phyloP scores from a whole-genome alignment of 2,888 invertebrate species.

The Chaitophorus viminalis region DNA sequence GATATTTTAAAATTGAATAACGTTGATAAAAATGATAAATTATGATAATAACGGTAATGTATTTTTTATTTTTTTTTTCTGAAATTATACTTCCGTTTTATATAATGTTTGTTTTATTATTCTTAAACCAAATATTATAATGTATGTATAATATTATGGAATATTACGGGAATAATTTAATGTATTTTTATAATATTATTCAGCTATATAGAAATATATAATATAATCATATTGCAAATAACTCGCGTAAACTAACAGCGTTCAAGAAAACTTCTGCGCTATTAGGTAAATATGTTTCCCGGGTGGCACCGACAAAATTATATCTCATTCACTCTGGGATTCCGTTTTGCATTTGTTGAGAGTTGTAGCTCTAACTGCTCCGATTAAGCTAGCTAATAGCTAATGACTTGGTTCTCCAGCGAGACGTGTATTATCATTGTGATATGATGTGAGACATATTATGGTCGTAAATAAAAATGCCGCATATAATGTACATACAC shows the following conservation, averaged over 20 bases:
- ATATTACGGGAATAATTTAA: neutral
- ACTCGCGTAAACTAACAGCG: neutral
- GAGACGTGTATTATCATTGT: too few species aligned
- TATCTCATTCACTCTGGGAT: neutral
- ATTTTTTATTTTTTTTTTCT: too few species aligned
- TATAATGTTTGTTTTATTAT: too few species aligned
- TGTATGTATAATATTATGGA: too few species aligned
- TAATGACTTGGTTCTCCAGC: neutral
- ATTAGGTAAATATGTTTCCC: conserved; percentile 31
- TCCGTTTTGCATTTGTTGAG: conserved; percentile 1
- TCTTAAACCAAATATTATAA: too few species aligned
- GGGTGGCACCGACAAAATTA: neutral
- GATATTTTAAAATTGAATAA: too few species aligned
- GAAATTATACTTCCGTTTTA: too few species aligned
- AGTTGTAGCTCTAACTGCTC: neutral
- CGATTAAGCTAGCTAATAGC: neutral
- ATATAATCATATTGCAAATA: too few species aligned
- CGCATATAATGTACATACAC: too few species aligned
- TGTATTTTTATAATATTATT: neutral
- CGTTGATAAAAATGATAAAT: too few species aligned
- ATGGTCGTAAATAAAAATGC: conserved; percentile 6
- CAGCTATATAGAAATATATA: neutral
- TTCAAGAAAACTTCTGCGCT: conserved; percentile 11
- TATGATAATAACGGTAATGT: too few species aligned
- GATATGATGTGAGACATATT: neutral